Percentiles rank a stretch among this genome's conserved stretches.
These are phyloP conservation scores for Cacatua alba DNA, from an alignment of 2,113 vertebrate species.

Conservation along the genomic window DNA sequence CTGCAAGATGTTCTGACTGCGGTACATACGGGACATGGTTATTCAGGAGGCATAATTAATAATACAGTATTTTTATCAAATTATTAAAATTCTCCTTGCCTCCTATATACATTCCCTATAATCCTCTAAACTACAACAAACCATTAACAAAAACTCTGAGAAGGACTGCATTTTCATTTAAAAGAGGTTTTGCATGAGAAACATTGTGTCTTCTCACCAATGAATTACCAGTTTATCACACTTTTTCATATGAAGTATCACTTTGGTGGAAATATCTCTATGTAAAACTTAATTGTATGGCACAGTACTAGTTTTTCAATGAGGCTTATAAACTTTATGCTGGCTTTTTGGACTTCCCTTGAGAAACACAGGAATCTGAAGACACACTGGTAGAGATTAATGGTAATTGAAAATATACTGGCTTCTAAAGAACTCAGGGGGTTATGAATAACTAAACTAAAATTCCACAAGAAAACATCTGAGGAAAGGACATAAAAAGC, in stretches of 20 bases:
- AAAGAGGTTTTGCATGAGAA: not conserved
- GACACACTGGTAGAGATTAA: not conserved
- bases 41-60: not conserved
- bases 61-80: not conserved
- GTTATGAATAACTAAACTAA: constrained; percentile 5
- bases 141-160: not conserved
- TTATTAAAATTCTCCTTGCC: not conserved
- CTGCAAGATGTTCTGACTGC: not conserved
- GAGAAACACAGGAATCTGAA: not conserved
- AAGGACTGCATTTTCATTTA: not conserved
- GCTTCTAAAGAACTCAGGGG: not conserved
- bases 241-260: not conserved
- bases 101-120: not conserved
- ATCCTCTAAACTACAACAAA: not conserved
- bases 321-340: not conserved
- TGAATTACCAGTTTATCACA: not conserved
- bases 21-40: not conserved
- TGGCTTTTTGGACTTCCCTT: not conserved
- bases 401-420: not conserved
- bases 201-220: not conserved
- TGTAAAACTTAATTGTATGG: not conserved
- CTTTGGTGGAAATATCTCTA: not conserved
- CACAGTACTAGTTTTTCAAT: not conserved
- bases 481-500: not conserved
- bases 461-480: not conserved